These are phyloP conservation scores for Bostrychus sinensis DNA, from an alignment of 2,113 vertebrate species.

Conservation along the genomic window DNA sequence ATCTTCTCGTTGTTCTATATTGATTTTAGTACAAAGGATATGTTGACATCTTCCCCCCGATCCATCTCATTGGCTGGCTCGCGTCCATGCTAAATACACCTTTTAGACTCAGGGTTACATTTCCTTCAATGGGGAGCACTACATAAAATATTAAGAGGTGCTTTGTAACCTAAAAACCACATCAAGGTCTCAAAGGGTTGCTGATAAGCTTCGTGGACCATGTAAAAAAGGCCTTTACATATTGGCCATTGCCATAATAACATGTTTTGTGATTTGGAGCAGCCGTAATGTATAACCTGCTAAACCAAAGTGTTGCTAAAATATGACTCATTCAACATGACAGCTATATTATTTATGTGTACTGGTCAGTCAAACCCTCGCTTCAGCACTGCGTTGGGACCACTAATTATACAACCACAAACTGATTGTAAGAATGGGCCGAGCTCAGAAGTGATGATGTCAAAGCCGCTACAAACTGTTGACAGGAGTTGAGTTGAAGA, in stretches of 20 bases:
- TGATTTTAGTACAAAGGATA: constrained; percentile 10
- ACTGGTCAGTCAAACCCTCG: constrained; percentile 35
- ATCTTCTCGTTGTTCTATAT: neutral
- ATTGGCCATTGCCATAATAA: constrained; percentile 19
- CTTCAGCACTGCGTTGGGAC: constrained; percentile 41
- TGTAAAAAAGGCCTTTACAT: constrained; percentile 8
- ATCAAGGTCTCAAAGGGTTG: constrained; percentile 9
- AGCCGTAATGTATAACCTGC: constrained; percentile 16
- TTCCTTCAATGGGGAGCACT: constrained; percentile 42
- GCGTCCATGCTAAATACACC: constrained; percentile 31
- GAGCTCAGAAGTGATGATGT: constrained; percentile 46
- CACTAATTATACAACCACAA: constrained; percentile 42
- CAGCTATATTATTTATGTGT: constrained; percentile 42
- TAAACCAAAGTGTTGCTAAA: constrained; percentile 29
- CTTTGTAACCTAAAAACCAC: constrained; percentile 48
- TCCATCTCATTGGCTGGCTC: constrained; percentile 17
- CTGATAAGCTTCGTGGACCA: neutral
- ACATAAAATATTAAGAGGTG: constrained; percentile 63
- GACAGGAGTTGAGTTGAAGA: constrained; percentile 53
- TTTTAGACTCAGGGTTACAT: constrained; percentile 51
- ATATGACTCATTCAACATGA: constrained; percentile 38
- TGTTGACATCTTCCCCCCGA: neutral
- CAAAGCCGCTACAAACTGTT: constrained; percentile 56
- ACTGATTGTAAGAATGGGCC: constrained; percentile 38
- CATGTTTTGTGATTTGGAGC: constrained; percentile 2